A percentile compares a stretch with the other conserved stretches of the same genome.
Evolutionary conservation across 2,113 vertebrate species (phyloP).

Genomic region (Otocyon megalotis): DNA sequence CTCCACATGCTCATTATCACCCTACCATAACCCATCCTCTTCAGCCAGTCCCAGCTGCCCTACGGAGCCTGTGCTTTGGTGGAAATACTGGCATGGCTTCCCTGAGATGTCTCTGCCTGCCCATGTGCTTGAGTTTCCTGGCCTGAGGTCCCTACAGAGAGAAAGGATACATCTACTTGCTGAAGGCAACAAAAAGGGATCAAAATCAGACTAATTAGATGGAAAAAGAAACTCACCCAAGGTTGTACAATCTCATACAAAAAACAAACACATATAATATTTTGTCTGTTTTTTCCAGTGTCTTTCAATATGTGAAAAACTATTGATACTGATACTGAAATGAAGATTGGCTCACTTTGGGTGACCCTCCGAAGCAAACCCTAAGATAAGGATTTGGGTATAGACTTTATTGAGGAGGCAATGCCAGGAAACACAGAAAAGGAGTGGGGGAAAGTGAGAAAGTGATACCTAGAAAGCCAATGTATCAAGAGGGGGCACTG

Average conservation of each 20-base stretch:
- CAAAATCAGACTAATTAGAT: background rate
- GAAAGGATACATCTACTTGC: background rate
- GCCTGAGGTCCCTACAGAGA: background rate
- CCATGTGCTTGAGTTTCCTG: background rate
- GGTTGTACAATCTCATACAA: background rate
- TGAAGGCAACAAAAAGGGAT: background rate
- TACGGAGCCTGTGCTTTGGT: background rate
- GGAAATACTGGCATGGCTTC: background rate
- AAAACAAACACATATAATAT: background rate
- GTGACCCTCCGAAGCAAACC: background rate
- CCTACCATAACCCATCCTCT: background rate
- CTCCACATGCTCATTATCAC: background rate
- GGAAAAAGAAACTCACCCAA: background rate
- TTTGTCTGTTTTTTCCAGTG: background rate
- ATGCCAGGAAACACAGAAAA: background rate
- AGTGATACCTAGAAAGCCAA: background rate
- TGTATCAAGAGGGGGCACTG: background rate
- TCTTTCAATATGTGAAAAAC: conserved; percentile 20
- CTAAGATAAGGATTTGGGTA: background rate
- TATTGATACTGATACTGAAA: conserved; percentile 20
- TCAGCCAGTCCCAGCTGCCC: background rate
- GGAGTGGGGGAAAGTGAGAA: background rate
- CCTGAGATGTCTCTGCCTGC: background rate
- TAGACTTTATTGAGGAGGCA: background rate
- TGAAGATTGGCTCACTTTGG: background rate